Evolutionary conservation across 2,797 vertebrate genomes (phyloP).

Genomic region (Dipus sagitta): DNA sequence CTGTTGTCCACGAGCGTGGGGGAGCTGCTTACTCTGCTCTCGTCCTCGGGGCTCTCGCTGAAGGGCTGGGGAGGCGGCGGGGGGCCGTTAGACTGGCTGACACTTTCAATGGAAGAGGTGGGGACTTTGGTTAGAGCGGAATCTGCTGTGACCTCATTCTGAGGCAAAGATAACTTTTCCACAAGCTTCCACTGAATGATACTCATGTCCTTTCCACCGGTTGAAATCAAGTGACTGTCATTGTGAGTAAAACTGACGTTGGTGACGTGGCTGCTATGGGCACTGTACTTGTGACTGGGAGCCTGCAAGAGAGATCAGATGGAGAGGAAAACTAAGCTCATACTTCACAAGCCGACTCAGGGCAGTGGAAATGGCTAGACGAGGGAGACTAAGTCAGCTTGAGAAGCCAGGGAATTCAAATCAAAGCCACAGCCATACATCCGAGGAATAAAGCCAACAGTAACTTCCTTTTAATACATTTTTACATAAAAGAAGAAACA

Average conservation of each 20-base stretch:
- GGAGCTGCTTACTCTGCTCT: constrained; percentile 84
- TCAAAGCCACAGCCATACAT: not conserved
- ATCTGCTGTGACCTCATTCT: constrained; percentile 87
- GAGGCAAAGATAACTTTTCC: constrained; percentile 91
- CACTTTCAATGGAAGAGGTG: constrained; percentile 79
- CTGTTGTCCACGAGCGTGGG: constrained; percentile 86
- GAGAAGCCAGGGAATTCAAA: not conserved
- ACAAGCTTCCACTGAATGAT: constrained; percentile 98
- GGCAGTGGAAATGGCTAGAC: not conserved
- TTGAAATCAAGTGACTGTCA: constrained; percentile 96
- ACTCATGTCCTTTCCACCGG: constrained; percentile 98
- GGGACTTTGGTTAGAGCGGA: constrained; percentile 83
- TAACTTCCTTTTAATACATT: constrained; percentile 15
- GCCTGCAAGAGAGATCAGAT: constrained; percentile 89
- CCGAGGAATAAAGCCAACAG: not conserved
- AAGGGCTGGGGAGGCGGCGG: constrained; percentile 79
- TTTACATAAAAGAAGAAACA: constrained; percentile 31
- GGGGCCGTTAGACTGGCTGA: constrained; percentile 73
- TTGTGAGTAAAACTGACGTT: constrained; percentile 96
- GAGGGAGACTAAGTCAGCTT: not conserved
- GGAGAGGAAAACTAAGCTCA: constrained; percentile 49
- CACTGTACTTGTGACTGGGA: constrained; percentile 97
- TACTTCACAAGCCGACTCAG: not conserved
- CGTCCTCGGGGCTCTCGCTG: constrained; percentile 78
- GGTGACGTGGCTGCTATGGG: constrained; percentile 99